A percentile compares a stretch with the other conserved stretches of the same genome.
These are phyloP conservation scores for Lasioglossum vierecki DNA, from an alignment of 2,888 invertebrate species.

Conservation along the genomic window DNA sequence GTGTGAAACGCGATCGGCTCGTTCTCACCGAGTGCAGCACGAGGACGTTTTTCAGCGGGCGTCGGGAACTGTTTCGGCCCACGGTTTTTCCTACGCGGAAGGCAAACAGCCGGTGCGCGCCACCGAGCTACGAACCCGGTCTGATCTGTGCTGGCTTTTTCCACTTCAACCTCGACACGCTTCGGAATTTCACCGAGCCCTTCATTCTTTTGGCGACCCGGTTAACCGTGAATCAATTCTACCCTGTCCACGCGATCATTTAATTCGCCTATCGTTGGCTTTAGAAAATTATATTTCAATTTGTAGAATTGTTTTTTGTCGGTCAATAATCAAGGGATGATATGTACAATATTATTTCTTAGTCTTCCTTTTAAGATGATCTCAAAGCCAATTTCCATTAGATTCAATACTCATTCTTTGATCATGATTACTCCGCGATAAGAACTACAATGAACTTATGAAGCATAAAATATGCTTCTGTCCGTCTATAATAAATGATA, in stretches of 20 bases:
- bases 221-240: background rate
- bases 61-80: background rate
- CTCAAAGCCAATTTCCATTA: too few species aligned
- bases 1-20: conserved; percentile 5
- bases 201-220: background rate
- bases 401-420: too few species aligned
- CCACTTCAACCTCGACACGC: background rate
- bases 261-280: background rate
- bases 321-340: too few species aligned
- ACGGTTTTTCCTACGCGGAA: background rate
- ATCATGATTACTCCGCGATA: too few species aligned
- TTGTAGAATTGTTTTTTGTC: too few species aligned
- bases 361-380: too few species aligned
- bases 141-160: background rate
- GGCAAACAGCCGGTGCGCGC: background rate
- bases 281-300: background rate
- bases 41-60: background rate
- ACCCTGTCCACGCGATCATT: background rate
- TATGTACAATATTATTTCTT: too few species aligned
- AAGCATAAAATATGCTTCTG: too few species aligned
- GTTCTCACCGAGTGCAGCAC: background rate
- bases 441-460: too few species aligned
- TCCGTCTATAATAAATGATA: too few species aligned
- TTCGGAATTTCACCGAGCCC: background rate
- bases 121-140: background rate